These are phyloP conservation scores for Andrena dorsata DNA, from an alignment of 2,888 invertebrate genomes.

Conservation along the genomic window DNA sequence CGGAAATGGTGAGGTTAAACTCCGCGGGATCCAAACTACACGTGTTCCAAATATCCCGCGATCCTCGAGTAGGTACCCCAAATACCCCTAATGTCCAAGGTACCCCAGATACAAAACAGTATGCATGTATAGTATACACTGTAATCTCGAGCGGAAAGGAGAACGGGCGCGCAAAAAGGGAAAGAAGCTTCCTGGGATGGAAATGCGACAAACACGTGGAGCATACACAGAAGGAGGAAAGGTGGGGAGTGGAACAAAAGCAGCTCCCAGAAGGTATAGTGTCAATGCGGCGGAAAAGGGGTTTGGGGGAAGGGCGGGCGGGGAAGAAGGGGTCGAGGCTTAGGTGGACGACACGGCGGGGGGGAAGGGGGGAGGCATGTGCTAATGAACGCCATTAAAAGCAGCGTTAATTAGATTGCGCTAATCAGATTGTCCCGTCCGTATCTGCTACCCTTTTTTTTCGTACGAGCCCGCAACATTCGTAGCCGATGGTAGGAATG, in stretches of 20 bases:
- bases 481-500: conserved; percentile 75
- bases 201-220: background rate
- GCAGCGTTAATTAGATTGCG: conserved; percentile 85
- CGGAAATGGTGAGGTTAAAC: no score
- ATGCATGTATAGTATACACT: no score
- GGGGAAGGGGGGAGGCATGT: conserved; percentile 77
- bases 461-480: conserved; percentile 74
- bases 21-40: no score
- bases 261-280: conserved; percentile 23
- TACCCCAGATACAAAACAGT: no score
- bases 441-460: conserved; percentile 78
- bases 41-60: no score
- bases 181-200: background rate
- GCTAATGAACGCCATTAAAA: conserved; percentile 85
- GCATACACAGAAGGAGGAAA: background rate
- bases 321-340: conserved; percentile 47
- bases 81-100: no score
- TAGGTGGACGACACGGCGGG: conserved; percentile 57
- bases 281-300: conserved; percentile 54
- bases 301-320: background rate
- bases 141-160: no score
- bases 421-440: conserved; percentile 84
- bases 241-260: background rate
- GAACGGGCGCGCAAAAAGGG: background rate
- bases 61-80: no score